Base-by-base conservation (phyloP, 2,797 vertebrate genomes). In the Otolemur crassicaudatus region DNA sequence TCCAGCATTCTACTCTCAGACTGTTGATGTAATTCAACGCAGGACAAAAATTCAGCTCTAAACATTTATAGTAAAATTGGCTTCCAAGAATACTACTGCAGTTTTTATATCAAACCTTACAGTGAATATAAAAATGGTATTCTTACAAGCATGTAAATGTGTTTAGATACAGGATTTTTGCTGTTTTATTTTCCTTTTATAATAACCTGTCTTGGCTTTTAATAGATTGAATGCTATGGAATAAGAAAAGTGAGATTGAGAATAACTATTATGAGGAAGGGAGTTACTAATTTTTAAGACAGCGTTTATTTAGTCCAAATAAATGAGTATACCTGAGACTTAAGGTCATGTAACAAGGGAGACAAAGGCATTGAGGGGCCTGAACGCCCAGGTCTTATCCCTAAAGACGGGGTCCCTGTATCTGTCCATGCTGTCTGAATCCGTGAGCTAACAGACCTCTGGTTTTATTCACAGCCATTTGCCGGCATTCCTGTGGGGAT, bases 401-500 rank as follows among this genome's bases (percentile, higher is more conserved):
- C 17, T 43, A 77, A 92, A 40, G 31, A 4, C 0, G 12, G 31
- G n/a, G 27, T 22, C 16, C 53, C 29, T 23, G 19, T 75, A 34
- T 65, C 5, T 70, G 31, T 9, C 67, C 5, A 0, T 16, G 56
- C 25, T n/a, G 14, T 16, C 76, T 25, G 27, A 70, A 72, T 46
- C 77, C 7, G 1, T 77, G 65, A 72, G 46, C 84, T 97, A 81
- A 98, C 46, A 72, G 65, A 80, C 69, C 75, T 97, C 90, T 97
- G 91, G 31, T 86, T 97, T 96, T 53, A 58, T 97, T 97, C 98
- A 93, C 98, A 99, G 99, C 99, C 23, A 99, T 99, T 98, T 99
- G 99, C 98, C 99, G 99, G 97, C 99, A 99, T 99, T 98, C 99
- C 94, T 99, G 99, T 98, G 99, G 99, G 97, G 99, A 99, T 96